Conservation (phyloP, 2,113 vertebrate genomes). For the Indri indri region DNA sequence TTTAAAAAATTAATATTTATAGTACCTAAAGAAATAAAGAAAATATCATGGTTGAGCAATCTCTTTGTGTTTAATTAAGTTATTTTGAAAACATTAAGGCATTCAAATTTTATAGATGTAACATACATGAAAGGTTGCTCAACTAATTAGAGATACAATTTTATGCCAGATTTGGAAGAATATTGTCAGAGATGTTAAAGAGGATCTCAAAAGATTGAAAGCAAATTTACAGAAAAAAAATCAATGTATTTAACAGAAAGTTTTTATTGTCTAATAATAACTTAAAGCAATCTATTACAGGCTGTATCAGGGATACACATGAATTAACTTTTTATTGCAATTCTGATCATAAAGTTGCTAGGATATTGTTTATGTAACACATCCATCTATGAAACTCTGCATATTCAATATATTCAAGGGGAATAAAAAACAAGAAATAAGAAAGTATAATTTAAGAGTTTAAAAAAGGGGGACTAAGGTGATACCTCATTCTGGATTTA, state of each 20-base stretch:
- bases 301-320: not conserved
- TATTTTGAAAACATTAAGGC: not conserved
- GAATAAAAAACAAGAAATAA: not conserved
- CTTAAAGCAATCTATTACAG: not conserved
- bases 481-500: too few relatives aligned
- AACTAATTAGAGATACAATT: not conserved
- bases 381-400: not conserved
- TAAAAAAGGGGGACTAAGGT: not conserved
- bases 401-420: not conserved
- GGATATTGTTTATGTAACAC: not conserved
- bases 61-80: not conserved
- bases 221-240: not conserved
- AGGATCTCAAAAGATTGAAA: not conserved
- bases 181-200: not conserved
- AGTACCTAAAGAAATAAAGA: not conserved
- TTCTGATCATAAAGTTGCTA: not conserved
- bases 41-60: not conserved
- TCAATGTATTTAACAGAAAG: not conserved
- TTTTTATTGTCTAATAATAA: not conserved
- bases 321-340: not conserved
- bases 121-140: not conserved
- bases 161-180: not conserved
- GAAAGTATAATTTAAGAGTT: not conserved
- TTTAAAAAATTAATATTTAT: conserved; percentile 14
- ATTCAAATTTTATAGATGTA: not conserved